Evolutionary conservation across 2,113 vertebrate genomes (phyloP).

Genomic region (Pyrgilauda ruficollis): DNA sequence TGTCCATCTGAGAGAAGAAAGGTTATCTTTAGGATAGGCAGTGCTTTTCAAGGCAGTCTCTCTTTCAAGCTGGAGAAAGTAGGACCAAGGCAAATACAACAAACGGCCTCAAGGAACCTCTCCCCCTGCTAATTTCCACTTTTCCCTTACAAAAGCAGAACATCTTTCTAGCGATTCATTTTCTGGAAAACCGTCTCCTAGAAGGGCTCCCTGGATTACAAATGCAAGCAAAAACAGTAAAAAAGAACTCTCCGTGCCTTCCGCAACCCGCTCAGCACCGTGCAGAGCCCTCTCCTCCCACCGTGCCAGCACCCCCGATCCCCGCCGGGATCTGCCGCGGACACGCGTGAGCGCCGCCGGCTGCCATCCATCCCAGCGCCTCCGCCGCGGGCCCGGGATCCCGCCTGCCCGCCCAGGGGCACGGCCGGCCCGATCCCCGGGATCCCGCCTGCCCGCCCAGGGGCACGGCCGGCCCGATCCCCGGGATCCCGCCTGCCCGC

Average conservation of each 20-base stretch:
- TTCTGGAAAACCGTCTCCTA: background rate
- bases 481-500: background rate
- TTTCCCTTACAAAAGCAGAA: background rate
- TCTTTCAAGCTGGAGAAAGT: background rate
- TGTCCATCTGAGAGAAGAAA: background rate
- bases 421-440: no score
- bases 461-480: background rate
- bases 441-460: no score
- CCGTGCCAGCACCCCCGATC: background rate
- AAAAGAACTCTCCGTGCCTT: background rate
- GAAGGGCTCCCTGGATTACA: background rate
- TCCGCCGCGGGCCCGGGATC: background rate
- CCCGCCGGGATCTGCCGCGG: background rate
- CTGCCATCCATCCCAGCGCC: background rate
- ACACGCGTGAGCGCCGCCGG: background rate
- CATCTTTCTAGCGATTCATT: background rate
- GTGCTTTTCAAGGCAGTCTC: background rate
- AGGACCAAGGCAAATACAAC: background rate
- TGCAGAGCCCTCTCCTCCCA: background rate
- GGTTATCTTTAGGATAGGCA: background rate
- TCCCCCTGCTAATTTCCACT: background rate
- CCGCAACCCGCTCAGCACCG: background rate
- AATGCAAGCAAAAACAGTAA: background rate
- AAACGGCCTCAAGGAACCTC: background rate
- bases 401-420: background rate